A percentile compares a stretch with the other conserved stretches of the same genome.
Evolutionary conservation across 92 coral and sea anemone genomes (phyloP).

Genomic region (Zoanthus sansibaricus): DNA sequence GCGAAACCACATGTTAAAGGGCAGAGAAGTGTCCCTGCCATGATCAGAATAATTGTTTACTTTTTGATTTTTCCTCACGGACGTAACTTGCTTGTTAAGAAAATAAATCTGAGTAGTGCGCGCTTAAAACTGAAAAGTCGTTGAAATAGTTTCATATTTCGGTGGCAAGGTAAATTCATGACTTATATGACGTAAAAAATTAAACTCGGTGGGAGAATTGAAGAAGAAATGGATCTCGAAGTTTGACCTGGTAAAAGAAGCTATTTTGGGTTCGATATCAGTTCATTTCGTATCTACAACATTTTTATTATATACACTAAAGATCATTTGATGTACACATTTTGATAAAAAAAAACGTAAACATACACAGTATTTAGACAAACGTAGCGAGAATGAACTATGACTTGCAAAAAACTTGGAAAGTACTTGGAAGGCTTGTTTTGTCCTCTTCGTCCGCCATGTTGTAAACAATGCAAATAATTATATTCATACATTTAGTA

Average conservation of each 20-base stretch:
- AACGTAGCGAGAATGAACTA: neutral
- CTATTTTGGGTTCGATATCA: too few relatives aligned
- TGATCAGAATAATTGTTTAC: neutral
- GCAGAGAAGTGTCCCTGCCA: slow-evolving; percentile 39
- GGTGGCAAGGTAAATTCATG: neutral
- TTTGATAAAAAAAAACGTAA: neutral
- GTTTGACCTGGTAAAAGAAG: too few relatives aligned
- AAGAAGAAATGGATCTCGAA: too few relatives aligned
- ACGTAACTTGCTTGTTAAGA: neutral
- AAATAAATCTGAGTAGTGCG: slow-evolving; percentile 6
- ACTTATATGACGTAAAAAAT: neutral
- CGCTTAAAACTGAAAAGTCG: neutral
- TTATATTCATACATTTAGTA: neutral
- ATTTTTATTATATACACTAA: too few relatives aligned
- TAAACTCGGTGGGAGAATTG: too few relatives aligned
- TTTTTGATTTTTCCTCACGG: neutral
- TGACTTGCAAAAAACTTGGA: too few relatives aligned
- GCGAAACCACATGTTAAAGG: slow-evolving; percentile 39
- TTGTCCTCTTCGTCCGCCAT: slow-evolving; percentile 31
- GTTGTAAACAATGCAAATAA: neutral
- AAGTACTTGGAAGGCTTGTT: neutral
- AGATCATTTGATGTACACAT: too few relatives aligned
- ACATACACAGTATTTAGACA: neutral
- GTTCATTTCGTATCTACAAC: too few relatives aligned
- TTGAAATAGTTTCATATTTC: slow-evolving; percentile 19